These are phyloP conservation scores for Germaria angustata DNA, from an alignment of 2,888 invertebrate genomes.

Conservation along the genomic window DNA sequence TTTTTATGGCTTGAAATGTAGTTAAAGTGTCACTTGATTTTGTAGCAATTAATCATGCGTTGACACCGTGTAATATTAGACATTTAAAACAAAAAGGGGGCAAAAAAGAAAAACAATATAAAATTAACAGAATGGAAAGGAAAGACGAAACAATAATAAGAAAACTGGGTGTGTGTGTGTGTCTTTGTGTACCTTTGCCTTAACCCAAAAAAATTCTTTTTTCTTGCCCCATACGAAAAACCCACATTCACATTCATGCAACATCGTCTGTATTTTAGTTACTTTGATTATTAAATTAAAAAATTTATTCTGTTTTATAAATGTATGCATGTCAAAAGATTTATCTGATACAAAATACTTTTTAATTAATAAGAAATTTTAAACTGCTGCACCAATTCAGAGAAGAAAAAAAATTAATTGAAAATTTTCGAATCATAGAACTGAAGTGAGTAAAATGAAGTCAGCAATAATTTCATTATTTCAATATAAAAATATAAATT, in stretches of 20 bases:
- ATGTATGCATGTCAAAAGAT: no score
- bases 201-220: neutral
- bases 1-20: constrained; percentile 52
- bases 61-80: constrained; percentile 66
- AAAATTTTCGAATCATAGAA: no score
- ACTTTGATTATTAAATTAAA: constrained; percentile 11
- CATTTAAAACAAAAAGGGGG: constrained; percentile 57
- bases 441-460: no score
- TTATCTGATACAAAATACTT: no score
- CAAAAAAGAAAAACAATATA: constrained; percentile 3
- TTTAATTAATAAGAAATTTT: no score
- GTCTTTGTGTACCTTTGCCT: neutral
- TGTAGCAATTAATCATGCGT: constrained; percentile 67
- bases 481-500: no score
- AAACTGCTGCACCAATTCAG: no score
- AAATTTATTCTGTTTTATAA: constrained; percentile 2
- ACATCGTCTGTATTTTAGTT: neutral
- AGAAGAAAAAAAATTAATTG: no score
- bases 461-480: no score
- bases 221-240: neutral
- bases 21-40: constrained; percentile 66
- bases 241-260: constrained; percentile 4
- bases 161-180: constrained; percentile 56
- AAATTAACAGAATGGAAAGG: neutral
- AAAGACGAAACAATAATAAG: neutral